Base-by-base conservation (phyloP, 2,888 invertebrate genomes). In the Gisinianus flammeolus region DNA sequence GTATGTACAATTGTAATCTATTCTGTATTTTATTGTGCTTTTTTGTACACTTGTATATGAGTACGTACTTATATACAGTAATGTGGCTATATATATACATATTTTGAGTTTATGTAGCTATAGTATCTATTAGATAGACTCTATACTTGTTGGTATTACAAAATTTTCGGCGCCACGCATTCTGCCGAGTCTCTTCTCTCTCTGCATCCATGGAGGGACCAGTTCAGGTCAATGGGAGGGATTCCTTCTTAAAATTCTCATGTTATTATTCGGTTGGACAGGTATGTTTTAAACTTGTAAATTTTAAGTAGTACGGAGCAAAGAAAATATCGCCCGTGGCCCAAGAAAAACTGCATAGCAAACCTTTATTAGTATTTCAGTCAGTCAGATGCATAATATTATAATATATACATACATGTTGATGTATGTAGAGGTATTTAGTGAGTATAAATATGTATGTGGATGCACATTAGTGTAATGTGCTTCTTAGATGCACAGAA, bases 81-180 rank as follows among this genome's bases (percentile, higher is more conserved):
- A n/a, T n/a, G 16, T 4, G 16, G 54, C 4, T 16, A 12, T 4
- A 12, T 16, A 54, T 4, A 19, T 16, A 54, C 19, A 54, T 16
- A 54, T 16, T 24, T 6, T 33, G 31, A 33, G 19, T 44, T n/a
- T 71, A 56, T 28, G 24, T 12, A 54, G 1, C 10, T 71, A 28
- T 71, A n/a, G n/a, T n/a, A n/a, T n/a, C n/a, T n/a, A n/a, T n/a
- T n/a, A n/a, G n/a, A n/a, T n/a, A n/a, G n/a, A n/a, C n/a, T n/a
- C n/a, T 33, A 35, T 58, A n/a, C 12, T 6, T n/a, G 24, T 22
- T 6, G 26, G 58, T 52, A 54, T 35, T 69, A 66, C 70, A 70
- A 72, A 77, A 79, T 72, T 30, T 77, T 71, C 79, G 83, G 83
- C 83, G 83, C 81, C 83, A 83, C 82, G 82, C 83, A 76, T 82